Evolutionary conservation across 2,888 invertebrate species (phyloP), one percentile per base, ranked within the genome.

Genomic region (Gortyna flavago): DNA sequence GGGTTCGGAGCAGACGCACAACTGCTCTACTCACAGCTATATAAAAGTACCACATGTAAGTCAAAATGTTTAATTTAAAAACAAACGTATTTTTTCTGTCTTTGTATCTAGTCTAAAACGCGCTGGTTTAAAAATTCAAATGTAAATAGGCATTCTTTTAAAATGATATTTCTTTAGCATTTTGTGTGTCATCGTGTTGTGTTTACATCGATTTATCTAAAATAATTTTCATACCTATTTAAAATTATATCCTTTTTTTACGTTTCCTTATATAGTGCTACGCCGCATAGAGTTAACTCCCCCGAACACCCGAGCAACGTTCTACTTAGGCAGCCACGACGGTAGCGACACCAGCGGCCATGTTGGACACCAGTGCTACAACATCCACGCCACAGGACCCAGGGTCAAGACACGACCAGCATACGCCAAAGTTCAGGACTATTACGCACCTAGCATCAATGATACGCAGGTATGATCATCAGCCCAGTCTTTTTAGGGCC

Each of bases 1-100:
- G 98, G 98, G 0, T 98, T 97, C 88, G 96, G 96, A 13, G 97
- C 97, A 0, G 97, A 97, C 86, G 97, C 97, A 11, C 92, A 95
- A 0, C 95, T 97, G 0, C 93, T 98, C 1, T 97, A 97, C 89
- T 90, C 94, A 18, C 95, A 97, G 44, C 93, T 97, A 0, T 94
- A 96, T 51, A 91, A 93, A 16, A 90, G 93, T 0, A 88, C 93
- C 32, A 91, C 95, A 0, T 87, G 97, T 97, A 87, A 94, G 95
- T n/a, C 0, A 38, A n/a, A 54, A 18, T 6, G 16, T n/a, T n/a
- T n/a, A n/a, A n/a, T n/a, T n/a, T n/a, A n/a, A n/a, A n/a, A n/a
- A n/a, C n/a, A n/a, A n/a, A n/a, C n/a, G n/a, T n/a, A n/a, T n/a
- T n/a, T n/a, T n/a, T n/a, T n/a, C n/a, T n/a, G n/a, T n/a, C n/a